Evolutionary conservation across 1,140 invertebrate genomes (phyloP).

Genomic region (Zaprionus lachaisei): DNA sequence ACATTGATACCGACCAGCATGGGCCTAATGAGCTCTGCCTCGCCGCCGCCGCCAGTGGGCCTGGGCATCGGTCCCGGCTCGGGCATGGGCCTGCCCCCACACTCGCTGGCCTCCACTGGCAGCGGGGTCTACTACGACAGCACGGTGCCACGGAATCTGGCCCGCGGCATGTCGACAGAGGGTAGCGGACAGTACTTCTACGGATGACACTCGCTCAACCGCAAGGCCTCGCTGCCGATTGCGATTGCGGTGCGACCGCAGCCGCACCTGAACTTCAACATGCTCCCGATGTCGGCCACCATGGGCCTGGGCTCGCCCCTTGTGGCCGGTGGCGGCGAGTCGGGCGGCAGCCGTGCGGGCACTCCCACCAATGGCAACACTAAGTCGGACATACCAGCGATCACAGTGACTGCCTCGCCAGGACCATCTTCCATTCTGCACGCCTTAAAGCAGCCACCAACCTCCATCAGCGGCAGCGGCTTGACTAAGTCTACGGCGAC

Average conservation of each 20-base stretch:
- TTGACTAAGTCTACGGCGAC: constrained; percentile 5
- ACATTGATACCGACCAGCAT: constrained; percentile 69
- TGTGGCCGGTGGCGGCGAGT: background rate
- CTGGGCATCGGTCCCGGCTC: constrained; percentile 18
- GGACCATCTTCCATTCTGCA: constrained; percentile 35
- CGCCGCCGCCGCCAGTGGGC: constrained; percentile 50
- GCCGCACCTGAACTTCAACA: constrained; percentile 54
- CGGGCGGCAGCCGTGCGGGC: constrained; percentile 45
- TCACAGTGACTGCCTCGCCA: constrained; percentile 65
- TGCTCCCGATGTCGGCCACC: constrained; percentile 63
- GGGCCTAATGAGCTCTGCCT: constrained; percentile 60
- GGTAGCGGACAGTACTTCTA: constrained; percentile 64
- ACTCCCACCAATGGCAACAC: constrained; percentile 49
- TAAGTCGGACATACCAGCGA: constrained; percentile 61
- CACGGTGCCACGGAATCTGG: constrained; percentile 60
- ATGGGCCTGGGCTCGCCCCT: constrained; percentile 45
- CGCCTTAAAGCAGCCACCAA: constrained; percentile 31
- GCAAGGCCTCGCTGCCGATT: constrained; percentile 68
- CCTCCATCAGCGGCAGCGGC: constrained; percentile 7
- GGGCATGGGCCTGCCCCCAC: constrained; percentile 34
- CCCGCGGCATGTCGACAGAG: constrained; percentile 61
- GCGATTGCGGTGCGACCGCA: constrained; percentile 58
- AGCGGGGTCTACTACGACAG: constrained; percentile 65
- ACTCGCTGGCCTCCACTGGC: constrained; percentile 41
- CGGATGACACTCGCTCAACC: constrained; percentile 73